Evolutionary conservation across 2,113 vertebrate genomes (phyloP).

Genomic region (Perccottus glenii): DNA sequence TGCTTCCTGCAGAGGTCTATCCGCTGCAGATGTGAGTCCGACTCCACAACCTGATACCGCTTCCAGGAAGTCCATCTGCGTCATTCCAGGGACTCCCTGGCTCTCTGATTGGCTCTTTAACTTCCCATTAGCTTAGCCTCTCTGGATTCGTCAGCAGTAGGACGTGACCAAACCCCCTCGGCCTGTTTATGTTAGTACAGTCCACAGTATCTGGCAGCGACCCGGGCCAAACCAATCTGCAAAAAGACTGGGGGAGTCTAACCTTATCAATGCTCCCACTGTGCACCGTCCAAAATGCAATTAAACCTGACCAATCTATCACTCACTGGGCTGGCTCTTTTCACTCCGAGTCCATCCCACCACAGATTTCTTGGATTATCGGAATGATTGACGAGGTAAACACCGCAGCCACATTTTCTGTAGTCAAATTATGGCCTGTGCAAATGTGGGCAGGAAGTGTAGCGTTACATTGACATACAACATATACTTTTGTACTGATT

Average conservation of each 20-base stretch:
- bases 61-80: conserved; percentile 52
- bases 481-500: conserved; percentile 3
- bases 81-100: conserved; percentile 42
- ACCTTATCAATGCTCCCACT: conserved; percentile 28
- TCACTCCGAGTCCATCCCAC: neutral
- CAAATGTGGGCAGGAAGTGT: neutral
- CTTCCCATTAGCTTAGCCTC: conserved; percentile 29
- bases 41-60: conserved; percentile 32
- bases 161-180: neutral
- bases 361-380: conserved; percentile 8
- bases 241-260: neutral
- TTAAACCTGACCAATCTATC: conserved; percentile 11
- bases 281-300: conserved; percentile 17
- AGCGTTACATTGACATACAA: conserved; percentile 2
- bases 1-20: neutral
- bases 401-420: conserved; percentile 6
- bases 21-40: neutral
- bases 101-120: conserved; percentile 50
- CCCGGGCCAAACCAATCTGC: conserved; percentile 20
- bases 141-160: conserved; percentile 21
- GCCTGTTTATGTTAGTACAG: conserved; percentile 27
- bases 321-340: neutral
- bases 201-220: conserved; percentile 13
- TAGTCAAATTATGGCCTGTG: neutral
- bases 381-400: neutral